Evolutionary conservation across 2,113 vertebrate genomes (phyloP).

Genomic region (Pelodiscus sinensis): DNA sequence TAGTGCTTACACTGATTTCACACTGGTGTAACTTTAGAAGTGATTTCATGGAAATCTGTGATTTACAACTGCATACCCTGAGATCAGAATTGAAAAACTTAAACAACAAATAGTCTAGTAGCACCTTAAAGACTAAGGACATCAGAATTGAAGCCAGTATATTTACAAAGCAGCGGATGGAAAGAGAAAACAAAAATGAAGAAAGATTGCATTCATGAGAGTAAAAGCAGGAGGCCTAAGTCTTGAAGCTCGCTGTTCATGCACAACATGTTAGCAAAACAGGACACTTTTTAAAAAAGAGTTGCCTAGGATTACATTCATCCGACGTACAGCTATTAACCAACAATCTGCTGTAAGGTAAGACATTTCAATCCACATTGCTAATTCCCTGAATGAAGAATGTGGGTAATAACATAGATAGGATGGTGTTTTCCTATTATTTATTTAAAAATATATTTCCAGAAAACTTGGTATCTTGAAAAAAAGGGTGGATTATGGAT

Average conservation of each 20-base stretch:
- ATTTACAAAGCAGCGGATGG: neutral
- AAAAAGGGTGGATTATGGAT: rapidly evolving
- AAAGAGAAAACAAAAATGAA: neutral
- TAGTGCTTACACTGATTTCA: neutral
- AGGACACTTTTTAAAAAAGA: neutral
- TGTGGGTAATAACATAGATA: neutral
- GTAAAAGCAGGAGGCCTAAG: neutral
- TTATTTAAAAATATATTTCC: neutral
- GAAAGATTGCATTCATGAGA: neutral
- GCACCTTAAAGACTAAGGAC: no score
- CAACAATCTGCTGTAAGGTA: neutral
- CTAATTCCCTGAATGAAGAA: neutral
- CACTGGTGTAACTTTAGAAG: neutral
- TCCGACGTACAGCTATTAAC: neutral
- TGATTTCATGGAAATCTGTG: neutral
- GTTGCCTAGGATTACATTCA: neutral
- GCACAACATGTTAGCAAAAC: neutral
- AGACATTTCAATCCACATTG: neutral
- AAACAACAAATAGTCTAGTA: no score
- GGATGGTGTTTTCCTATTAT: neutral
- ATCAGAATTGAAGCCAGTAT: neutral
- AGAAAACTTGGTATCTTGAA: neutral
- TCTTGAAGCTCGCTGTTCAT: neutral
- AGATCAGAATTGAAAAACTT: neutral
- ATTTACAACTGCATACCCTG: neutral